Percentiles rank a stretch among this genome's conserved stretches.
Evolutionary conservation across 2,113 vertebrate genomes (phyloP).

Genomic region (Saiga tatarica): DNA sequence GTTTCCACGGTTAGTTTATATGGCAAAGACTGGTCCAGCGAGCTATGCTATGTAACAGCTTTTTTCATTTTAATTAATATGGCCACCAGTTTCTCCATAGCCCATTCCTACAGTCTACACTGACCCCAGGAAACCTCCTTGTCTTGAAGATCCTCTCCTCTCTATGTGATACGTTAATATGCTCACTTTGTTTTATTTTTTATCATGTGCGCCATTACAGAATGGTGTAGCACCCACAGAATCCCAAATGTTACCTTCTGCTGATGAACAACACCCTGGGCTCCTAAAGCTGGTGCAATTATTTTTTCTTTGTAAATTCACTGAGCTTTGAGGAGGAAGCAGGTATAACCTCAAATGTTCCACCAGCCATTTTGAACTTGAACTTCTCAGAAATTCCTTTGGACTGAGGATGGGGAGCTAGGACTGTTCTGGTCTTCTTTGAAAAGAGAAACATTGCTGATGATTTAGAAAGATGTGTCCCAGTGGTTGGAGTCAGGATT

Average conservation of each 20-base stretch:
- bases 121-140: background rate
- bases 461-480: conserved; percentile 41
- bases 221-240: background rate
- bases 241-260: background rate
- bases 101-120: background rate
- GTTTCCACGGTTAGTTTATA: background rate
- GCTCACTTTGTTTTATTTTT: background rate
- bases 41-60: background rate
- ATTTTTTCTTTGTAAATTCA: background rate
- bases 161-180: background rate
- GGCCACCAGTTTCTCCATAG: background rate
- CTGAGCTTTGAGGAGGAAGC: background rate
- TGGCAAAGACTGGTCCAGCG: background rate
- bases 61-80: background rate
- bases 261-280: background rate
- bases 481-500: background rate
- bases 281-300: background rate
- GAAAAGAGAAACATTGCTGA: background rate
- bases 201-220: background rate
- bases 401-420: background rate
- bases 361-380: background rate
- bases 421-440: background rate
- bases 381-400: background rate
- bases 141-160: background rate
- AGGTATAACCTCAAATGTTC: background rate